A percentile compares a stretch with the other conserved stretches of the same genome.
Evolutionary conservation across 2,797 vertebrate genomes (phyloP).

Genomic region (Anguilla megastoma): DNA sequence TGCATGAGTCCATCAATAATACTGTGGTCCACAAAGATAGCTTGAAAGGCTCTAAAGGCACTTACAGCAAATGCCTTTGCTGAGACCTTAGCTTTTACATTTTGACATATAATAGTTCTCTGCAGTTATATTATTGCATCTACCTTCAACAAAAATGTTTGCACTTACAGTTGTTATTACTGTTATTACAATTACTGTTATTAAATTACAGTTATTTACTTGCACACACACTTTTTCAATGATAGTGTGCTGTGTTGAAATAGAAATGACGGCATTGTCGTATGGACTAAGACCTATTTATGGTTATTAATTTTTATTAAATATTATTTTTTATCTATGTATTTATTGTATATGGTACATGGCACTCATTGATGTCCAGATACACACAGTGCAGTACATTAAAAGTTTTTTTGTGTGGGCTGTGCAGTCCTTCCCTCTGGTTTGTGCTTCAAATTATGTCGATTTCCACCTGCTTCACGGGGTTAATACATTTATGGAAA

Average conservation of each 20-base stretch:
- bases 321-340: background rate
- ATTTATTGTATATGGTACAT: background rate
- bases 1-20: constrained; percentile 9
- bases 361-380: background rate
- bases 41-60: background rate
- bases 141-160: background rate
- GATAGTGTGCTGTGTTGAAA: background rate
- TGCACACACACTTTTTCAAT: background rate
- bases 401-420: background rate
- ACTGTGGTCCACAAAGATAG: background rate
- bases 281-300: background rate
- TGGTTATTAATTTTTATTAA: background rate
- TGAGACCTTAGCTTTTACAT: background rate
- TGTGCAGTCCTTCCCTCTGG: background rate
- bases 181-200: no score
- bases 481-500: no score
- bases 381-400: background rate
- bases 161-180: no score
- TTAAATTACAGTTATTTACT: no score
- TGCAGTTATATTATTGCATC: background rate
- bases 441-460: background rate
- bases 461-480: no score
- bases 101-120: background rate
- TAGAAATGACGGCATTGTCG: background rate
- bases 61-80: background rate